Conservation (phyloP, 1,140 invertebrate genomes). For the Drosophila repletoides region DNA sequence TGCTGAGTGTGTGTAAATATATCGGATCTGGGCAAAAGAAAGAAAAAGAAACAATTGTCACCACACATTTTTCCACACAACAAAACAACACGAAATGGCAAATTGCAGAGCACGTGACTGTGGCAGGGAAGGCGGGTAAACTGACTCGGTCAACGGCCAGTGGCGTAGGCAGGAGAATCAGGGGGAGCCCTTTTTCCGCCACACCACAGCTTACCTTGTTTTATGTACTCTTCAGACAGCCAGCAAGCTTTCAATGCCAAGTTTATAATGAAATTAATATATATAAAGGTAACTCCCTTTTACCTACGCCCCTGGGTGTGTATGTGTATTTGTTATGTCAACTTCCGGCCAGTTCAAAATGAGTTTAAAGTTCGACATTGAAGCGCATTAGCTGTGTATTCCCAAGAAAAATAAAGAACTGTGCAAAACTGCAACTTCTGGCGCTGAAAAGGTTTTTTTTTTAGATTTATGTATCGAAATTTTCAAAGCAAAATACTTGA, state of each 20-base stretch:
- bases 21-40: conserved; percentile 11
- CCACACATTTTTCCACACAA: conserved; percentile 62
- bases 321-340: conserved; percentile 20
- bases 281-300: conserved; percentile 14
- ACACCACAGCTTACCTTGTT: too few species aligned
- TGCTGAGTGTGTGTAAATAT: conserved; percentile 4
- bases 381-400: conserved; percentile 49
- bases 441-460: conserved; percentile 38
- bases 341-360: conserved; percentile 54
- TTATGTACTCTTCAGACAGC: too few species aligned
- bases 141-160: conserved; percentile 54
- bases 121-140: conserved; percentile 26
- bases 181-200: too few species aligned
- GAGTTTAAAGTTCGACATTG: conserved; percentile 66
- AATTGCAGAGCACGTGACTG: conserved; percentile 52
- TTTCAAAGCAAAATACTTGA: too few species aligned
- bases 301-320: not conserved
- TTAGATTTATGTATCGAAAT: not conserved
- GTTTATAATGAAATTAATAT: too few species aligned
- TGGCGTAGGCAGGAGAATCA: too few species aligned
- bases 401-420: conserved; percentile 34
- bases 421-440: not conserved
- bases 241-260: too few species aligned
- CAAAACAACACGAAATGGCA: conserved; percentile 54
- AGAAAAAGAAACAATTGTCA: conserved; percentile 71